Evolutionary conservation across 2,888 invertebrate genomes (phyloP), one percentile per base, ranked within the genome.

Genomic region (Baronia brevicornis): DNA sequence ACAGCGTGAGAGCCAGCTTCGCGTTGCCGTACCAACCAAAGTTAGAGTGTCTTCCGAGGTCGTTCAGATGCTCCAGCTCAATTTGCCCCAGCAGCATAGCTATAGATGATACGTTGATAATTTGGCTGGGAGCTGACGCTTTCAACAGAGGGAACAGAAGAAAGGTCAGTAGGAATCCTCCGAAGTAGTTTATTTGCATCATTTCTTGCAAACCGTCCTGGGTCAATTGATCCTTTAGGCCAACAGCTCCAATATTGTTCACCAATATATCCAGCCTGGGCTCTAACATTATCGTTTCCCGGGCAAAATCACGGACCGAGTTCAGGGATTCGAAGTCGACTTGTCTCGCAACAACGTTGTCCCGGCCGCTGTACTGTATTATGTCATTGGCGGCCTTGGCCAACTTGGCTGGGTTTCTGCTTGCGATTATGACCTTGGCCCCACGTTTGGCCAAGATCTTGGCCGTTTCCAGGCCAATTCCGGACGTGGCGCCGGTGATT

Each of bases 51-150:
- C 82, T 75, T 6, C 87, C 87, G 15, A 89, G 84, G 5, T 92
- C 91, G 59, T 94, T 94, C 41, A 91, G 65, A 39, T 91, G 90
- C 13, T 91, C 86, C 15, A 93, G 54, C 58, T 94, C 90, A 5
- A 93, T 71, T 0, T 86, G 79, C 0, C 91, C 88, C 1, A 93
- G 54, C n/a, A 89, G 84, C 51, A 93, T 89, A 1, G 91, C 77
- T 44, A 89, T 86, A 0, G 79, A 77, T 0, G 72, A 64, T 0
- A 73, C 65, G 28, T 65, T 73, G 7, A 78, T 49, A 2, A 78
- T 38, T 17, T 75, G 57, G 21, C 74, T 71, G 0, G 74, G 77
- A 0, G 70, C 67, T 21, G 75, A 73, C 1, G 43, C 29, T 36
- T 47, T 67, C 6, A 78, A 26, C 2, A 67, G 35, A 0, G 77